Evolutionary conservation across 2,113 vertebrate species (phyloP).

Genomic region (Cynoglossus semilaevis): DNA sequence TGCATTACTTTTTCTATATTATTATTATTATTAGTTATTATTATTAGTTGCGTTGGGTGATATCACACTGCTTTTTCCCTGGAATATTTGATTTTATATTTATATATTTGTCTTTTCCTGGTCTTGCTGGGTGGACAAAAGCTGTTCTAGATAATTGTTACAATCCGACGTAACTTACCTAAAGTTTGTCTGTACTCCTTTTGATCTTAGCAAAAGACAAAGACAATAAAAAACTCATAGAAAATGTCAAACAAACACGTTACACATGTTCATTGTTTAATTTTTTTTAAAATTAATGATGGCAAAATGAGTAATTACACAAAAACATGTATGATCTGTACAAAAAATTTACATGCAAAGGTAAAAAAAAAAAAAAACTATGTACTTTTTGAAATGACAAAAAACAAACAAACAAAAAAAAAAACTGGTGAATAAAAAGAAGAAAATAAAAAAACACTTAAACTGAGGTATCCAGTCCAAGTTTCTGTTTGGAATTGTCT

Average conservation of each 20-base stretch:
- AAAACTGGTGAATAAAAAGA: conserved; percentile 19
- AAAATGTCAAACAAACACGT: conserved; percentile 36
- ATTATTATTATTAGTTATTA: too few relatives aligned
- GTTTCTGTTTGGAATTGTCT: conserved; percentile 47
- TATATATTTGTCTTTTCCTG: too few relatives aligned
- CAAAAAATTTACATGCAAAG: conserved; percentile 97
- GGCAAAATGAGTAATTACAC: too few relatives aligned
- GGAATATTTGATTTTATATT: too few relatives aligned
- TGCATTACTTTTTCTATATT: too few relatives aligned
- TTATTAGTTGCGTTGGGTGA: too few relatives aligned
- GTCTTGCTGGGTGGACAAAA: too few relatives aligned
- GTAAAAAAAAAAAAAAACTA: conserved; percentile 69
- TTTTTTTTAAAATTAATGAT: conserved; percentile 87
- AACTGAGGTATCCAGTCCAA: conserved; percentile 60
- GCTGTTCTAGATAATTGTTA: too few relatives aligned
- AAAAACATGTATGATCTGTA: conserved; percentile 86
- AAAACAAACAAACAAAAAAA: too few relatives aligned
- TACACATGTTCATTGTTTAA: conserved; percentile 83
- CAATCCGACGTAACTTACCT: too few relatives aligned
- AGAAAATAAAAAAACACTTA: conserved; percentile 15
- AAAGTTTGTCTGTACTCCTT: too few relatives aligned
- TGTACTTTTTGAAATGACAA: conserved; percentile 74
- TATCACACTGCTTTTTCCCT: too few relatives aligned
- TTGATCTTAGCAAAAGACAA: not conserved
- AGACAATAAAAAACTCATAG: conserved; percentile 16